Evolutionary conservation across 2,797 vertebrate species (phyloP).

Genomic region (Silurus lanzhouensis): DNA sequence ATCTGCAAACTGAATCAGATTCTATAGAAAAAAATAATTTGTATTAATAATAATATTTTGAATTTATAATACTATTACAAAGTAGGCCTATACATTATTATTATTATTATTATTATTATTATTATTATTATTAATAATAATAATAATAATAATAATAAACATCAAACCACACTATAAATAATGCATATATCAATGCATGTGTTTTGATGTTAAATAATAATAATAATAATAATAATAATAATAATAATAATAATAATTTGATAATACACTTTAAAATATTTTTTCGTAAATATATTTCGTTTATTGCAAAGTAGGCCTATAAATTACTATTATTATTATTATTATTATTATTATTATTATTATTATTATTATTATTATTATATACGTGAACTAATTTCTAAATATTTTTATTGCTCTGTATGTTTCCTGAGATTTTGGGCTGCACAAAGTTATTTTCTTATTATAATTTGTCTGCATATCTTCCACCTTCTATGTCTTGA

Average conservation of each 20-base stretch:
- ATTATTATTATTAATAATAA: too few relatives aligned
- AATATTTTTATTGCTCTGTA: background rate
- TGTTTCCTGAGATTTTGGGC: background rate
- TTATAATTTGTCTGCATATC: background rate
- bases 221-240: too few relatives aligned
- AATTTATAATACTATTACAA: too few relatives aligned
- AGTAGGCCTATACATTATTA: background rate
- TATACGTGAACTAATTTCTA: background rate
- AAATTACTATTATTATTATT: background rate
- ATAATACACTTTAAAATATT: background rate
- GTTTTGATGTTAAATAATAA: too few relatives aligned
- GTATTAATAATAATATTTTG: too few relatives aligned
- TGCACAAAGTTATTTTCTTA: background rate
- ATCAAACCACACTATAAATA: background rate
- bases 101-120: background rate
- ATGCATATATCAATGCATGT: too few relatives aligned
- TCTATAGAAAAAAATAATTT: background rate
- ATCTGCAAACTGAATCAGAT: background rate
- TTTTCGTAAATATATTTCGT: background rate
- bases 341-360: background rate
- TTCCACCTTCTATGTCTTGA: background rate
- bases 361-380: background rate
- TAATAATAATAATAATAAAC: too few relatives aligned
- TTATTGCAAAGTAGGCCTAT: background rate
- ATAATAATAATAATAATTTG: too few relatives aligned